phyloP scores from a whole-genome alignment of 2,888 invertebrate species.

The Andrena trimmerana region DNA sequence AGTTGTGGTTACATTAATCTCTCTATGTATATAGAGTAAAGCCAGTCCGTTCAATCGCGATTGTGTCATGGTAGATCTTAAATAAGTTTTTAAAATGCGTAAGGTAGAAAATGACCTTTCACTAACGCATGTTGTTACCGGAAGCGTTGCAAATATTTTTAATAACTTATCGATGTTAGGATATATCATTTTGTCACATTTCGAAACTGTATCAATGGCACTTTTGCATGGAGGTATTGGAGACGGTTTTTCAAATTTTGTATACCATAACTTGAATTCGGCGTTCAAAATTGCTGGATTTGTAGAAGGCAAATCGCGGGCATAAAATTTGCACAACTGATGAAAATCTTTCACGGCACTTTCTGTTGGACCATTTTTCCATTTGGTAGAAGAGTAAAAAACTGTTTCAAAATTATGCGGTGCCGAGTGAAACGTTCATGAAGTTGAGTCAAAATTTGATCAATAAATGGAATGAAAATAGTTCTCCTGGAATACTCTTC shows the following conservation, averaged over 20 bases:
- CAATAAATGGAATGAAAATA: conserved; percentile 10
- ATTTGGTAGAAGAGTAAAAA: no score
- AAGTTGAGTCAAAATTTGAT: conserved; percentile 1
- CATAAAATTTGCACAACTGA: no score
- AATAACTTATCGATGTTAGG: background rate
- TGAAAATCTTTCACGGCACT: no score
- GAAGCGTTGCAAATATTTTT: background rate
- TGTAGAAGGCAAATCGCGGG: background rate
- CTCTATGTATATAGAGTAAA: no score
- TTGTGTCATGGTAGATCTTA: conserved; percentile 4
- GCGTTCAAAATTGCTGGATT: conserved; percentile 1
- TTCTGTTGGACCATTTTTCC: no score
- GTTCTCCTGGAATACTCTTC: conserved; percentile 2
- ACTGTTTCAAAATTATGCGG: background rate
- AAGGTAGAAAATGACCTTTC: conserved; percentile 5
- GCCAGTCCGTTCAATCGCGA: background rate
- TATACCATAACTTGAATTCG: conserved; percentile 3
- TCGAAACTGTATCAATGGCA: background rate
- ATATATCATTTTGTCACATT: background rate
- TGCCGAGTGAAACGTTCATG: conserved; percentile 7
- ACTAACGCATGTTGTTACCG: background rate
- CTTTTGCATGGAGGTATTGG: background rate
- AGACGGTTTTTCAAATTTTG: conserved; percentile 1
- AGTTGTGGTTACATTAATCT: no score
- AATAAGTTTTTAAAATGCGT: conserved; percentile 10